Evolutionary conservation across 2,888 invertebrate species (phyloP).

Genomic region (Agonopterix alstromeriana): DNA sequence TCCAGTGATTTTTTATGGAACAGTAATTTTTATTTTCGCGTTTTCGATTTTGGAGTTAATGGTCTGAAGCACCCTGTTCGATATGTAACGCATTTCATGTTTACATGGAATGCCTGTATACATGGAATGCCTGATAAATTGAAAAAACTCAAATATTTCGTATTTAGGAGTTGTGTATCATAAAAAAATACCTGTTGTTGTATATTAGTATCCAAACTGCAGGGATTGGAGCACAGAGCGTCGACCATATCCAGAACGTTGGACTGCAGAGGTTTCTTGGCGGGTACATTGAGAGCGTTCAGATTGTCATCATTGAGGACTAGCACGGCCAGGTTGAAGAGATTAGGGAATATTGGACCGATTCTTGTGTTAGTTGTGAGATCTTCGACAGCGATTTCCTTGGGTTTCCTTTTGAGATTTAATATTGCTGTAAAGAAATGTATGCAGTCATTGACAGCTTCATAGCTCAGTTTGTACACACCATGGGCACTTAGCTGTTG

Average conservation of each 20-base stretch:
- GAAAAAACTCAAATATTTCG: no score
- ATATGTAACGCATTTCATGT: no score
- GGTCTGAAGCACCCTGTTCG: no score
- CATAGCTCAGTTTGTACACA: no score
- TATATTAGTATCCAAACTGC: constrained; percentile 74
- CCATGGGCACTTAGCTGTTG: no score
- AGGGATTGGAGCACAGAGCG: constrained; percentile 75
- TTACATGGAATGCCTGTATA: no score
- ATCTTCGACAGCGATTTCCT: constrained; percentile 73
- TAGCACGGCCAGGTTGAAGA: constrained; percentile 76
- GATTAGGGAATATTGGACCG: constrained; percentile 77
- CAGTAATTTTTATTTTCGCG: no score
- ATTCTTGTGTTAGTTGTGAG: constrained; percentile 75
- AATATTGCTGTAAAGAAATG: constrained; percentile 56
- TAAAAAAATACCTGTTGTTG: constrained; percentile 66
- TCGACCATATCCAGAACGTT: constrained; percentile 75
- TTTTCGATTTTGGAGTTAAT: no score
- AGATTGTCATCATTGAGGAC: constrained; percentile 76
- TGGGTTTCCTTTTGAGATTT: constrained; percentile 67
- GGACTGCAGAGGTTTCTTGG: constrained; percentile 62
- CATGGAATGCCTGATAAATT: no score
- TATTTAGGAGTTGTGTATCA: neutral
- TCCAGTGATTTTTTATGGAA: no score
- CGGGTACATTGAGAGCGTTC: constrained; percentile 64
- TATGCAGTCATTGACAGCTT: no score